Evolutionary conservation across 2,888 invertebrate genomes (phyloP).

Genomic region (Eulithis prunata): DNA sequence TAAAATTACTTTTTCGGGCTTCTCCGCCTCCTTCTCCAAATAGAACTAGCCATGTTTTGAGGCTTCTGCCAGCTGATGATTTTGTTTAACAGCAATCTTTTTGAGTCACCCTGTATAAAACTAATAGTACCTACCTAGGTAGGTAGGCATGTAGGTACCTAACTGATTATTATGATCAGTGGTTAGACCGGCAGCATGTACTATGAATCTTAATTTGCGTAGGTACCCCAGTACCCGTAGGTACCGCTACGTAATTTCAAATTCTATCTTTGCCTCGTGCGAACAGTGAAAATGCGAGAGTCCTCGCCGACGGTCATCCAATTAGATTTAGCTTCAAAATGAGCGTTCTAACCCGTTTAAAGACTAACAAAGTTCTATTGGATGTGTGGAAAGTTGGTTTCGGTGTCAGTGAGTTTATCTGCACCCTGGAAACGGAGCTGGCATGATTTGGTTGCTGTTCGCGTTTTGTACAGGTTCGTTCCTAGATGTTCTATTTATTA

Average conservation of each 20-base stretch:
- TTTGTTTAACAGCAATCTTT: too few relatives aligned
- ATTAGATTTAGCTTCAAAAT: constrained; percentile 76
- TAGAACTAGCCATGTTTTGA: too few relatives aligned
- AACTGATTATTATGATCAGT: constrained; percentile 75
- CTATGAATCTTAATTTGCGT: constrained; percentile 72
- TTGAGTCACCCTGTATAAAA: neutral
- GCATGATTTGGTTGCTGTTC: constrained; percentile 73
- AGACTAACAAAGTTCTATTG: constrained; percentile 67
- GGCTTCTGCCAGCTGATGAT: too few relatives aligned
- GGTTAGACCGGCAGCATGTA: constrained; percentile 52
- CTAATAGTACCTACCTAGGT: constrained; percentile 3
- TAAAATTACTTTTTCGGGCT: too few relatives aligned
- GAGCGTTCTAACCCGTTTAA: constrained; percentile 71
- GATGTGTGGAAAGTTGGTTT: constrained; percentile 68
- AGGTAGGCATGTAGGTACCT: constrained; percentile 33
- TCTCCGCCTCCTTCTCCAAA: too few relatives aligned
- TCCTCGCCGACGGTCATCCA: constrained; percentile 69
- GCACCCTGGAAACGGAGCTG: constrained; percentile 60
- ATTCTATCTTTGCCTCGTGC: constrained; percentile 71
- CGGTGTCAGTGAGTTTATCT: constrained; percentile 60
- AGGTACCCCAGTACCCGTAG: constrained; percentile 34
- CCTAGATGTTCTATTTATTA: constrained; percentile 8
- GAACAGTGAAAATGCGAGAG: constrained; percentile 80
- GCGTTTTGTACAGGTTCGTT: constrained; percentile 70
- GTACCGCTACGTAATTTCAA: constrained; percentile 80